Percentiles rank a stretch among this genome's conserved stretches.
phyloP scores from a whole-genome alignment of 1,140 invertebrate genomes.

The Thereuonema tuberculata region DNA sequence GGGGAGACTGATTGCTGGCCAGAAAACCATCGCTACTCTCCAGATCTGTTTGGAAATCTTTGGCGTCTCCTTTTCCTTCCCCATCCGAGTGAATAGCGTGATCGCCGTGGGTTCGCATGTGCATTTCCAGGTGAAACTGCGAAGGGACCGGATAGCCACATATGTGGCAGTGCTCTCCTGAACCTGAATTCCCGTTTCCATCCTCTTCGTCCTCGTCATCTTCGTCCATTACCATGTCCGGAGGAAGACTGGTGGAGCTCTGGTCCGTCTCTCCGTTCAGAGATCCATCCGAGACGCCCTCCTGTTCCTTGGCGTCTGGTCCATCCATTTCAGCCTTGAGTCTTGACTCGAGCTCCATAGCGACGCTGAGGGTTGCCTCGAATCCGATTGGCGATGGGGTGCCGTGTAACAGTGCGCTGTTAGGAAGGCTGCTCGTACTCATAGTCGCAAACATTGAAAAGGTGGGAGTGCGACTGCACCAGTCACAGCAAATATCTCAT shows the following conservation, averaged over 20 bases:
- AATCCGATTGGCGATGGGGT: slow-evolving; percentile 7
- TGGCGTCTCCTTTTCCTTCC: slow-evolving; percentile 36
- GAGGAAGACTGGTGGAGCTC: slow-evolving; percentile 8
- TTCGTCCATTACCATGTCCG: slow-evolving; percentile 14
- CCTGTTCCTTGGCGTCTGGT: slow-evolving; percentile 37
- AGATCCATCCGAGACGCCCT: slow-evolving; percentile 35
- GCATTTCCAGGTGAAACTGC: neutral
- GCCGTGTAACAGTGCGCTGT: neutral
- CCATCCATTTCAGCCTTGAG: slow-evolving; percentile 1
- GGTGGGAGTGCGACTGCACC: too few relatives aligned
- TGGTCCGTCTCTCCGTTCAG: slow-evolving; percentile 7
- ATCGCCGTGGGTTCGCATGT: slow-evolving; percentile 19
- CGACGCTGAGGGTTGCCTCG: slow-evolving; percentile 19
- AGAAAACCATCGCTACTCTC: slow-evolving; percentile 11
- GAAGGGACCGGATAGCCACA: neutral
- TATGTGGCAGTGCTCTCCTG: neutral
- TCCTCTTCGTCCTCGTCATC: slow-evolving; percentile 45
- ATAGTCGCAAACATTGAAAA: neutral
- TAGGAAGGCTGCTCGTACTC: neutral
- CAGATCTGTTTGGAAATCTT: slow-evolving; percentile 22
- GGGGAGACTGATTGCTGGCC: slow-evolving; percentile 39
- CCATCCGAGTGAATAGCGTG: slow-evolving; percentile 31
- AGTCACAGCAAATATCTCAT: too few relatives aligned
- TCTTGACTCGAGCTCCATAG: slow-evolving; percentile 17
- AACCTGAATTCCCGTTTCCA: too few relatives aligned